These are phyloP conservation scores for Hydraecia micacea DNA, from an alignment of 2,888 invertebrate species.

Conservation along the genomic window DNA sequence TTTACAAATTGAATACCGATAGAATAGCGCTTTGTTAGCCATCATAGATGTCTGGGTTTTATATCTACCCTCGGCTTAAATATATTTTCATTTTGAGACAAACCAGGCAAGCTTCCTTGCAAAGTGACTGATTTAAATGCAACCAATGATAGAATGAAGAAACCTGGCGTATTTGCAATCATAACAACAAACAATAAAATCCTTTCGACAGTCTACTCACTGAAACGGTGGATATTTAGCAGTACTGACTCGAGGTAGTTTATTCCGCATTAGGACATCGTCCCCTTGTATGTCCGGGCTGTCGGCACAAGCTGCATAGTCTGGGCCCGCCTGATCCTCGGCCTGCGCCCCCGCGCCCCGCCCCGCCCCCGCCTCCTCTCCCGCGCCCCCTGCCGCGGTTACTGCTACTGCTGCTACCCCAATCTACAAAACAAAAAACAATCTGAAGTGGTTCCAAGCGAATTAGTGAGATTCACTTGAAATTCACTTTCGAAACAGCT, in stretches of 20 bases:
- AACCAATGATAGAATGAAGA: background rate
- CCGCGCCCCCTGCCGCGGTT: conserved; percentile 74
- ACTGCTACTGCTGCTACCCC: conserved; percentile 58
- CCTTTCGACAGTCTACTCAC: background rate
- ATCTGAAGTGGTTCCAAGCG: background rate
- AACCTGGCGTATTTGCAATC: background rate
- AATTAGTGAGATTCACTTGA: background rate
- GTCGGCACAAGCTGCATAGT: conserved; percentile 93
- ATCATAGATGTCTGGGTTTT: conserved; percentile 11
- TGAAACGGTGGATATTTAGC: background rate
- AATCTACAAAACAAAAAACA: conserved; percentile 44
- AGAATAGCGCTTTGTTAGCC: background rate
- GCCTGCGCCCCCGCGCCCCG: conserved; percentile 36
- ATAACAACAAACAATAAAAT: background rate
- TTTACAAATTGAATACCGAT: background rate
- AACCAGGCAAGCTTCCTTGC: background rate
- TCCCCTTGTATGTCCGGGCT: conserved; percentile 92
- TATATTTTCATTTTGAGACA: background rate
- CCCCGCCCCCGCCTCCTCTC: conserved; percentile 61
- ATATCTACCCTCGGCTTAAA: background rate
- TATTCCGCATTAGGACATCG: conserved; percentile 87
- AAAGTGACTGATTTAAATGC: conserved; percentile 4
- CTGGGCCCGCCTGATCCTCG: conserved; percentile 80
- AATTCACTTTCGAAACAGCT: background rate
- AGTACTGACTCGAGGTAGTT: background rate